These are phyloP conservation scores for Saguinus midas DNA, from an alignment of 2,113 vertebrate species.

Conservation along the genomic window DNA sequence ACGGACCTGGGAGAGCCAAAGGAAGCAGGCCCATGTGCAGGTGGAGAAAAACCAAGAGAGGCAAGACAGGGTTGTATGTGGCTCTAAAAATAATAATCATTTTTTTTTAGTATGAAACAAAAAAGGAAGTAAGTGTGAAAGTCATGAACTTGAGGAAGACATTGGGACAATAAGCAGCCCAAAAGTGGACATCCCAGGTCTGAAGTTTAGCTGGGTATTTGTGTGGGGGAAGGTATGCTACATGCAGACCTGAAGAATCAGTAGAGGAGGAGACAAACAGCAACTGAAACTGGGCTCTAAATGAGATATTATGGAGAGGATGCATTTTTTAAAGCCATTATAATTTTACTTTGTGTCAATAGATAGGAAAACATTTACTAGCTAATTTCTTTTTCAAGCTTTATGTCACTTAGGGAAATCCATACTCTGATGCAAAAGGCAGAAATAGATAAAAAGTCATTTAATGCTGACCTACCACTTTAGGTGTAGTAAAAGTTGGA, in stretches of 20 bases:
- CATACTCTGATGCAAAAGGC: neutral
- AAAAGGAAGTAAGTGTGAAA: neutral
- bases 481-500: neutral
- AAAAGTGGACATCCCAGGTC: neutral
- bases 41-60: neutral
- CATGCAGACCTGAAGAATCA: neutral
- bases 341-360: neutral
- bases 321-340: neutral
- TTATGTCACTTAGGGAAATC: constrained; percentile 12
- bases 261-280: neutral
- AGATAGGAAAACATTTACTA: neutral
- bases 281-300: neutral
- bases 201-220: neutral
- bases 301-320: neutral
- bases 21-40: neutral
- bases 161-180: neutral
- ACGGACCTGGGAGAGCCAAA: neutral
- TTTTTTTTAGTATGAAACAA: neutral
- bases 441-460: neutral
- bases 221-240: neutral
- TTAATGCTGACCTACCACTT: neutral
- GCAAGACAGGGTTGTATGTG: neutral
- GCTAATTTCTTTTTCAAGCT: constrained; percentile 3
- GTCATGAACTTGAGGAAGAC: neutral
- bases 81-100: neutral